A percentile compares a stretch with the other conserved stretches of the same genome.
These are phyloP conservation scores for Oplegnathus fasciatus DNA, from an alignment of 2,113 vertebrate genomes.

Conservation along the genomic window DNA sequence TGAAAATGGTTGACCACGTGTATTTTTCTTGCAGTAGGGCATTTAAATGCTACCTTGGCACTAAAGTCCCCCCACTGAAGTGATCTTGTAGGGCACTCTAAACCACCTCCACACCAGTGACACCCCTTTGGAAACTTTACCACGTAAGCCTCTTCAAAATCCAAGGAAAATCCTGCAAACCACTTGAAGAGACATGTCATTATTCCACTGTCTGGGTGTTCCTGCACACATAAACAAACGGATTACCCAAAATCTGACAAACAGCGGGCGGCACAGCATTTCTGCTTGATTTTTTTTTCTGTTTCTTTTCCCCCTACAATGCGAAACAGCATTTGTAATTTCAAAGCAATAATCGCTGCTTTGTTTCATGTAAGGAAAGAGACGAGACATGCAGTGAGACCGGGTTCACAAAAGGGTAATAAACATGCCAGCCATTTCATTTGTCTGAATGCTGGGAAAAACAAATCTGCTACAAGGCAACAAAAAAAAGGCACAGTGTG, in stretches of 20 bases:
- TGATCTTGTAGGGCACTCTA: constrained; percentile 9
- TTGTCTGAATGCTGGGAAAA: constrained; percentile 49
- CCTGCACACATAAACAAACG: constrained; percentile 65
- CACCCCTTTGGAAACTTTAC: constrained; percentile 47
- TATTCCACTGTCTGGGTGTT: constrained; percentile 68
- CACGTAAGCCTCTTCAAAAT: constrained; percentile 62
- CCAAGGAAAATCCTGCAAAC: constrained; percentile 62
- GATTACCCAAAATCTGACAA: constrained; percentile 70
- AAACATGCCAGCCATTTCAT: constrained; percentile 49
- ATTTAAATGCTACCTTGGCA: constrained; percentile 2
- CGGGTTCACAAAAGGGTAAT: constrained; percentile 52
- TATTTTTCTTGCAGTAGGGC: neutral
- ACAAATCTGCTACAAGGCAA: constrained; percentile 35
- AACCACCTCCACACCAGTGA: neutral
- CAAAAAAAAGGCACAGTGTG: constrained; percentile 8
- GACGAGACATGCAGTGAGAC: constrained; percentile 28
- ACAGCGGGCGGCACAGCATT: constrained; percentile 21
- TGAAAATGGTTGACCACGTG: constrained; percentile 4
- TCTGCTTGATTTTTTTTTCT: constrained; percentile 22
- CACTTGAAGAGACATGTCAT: constrained; percentile 65
- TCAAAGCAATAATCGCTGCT: constrained; percentile 57
- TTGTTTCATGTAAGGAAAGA: constrained; percentile 27
- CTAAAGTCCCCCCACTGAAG: neutral
- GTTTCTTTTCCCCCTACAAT: constrained; percentile 3
- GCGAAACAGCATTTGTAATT: constrained; percentile 36